These are phyloP conservation scores for Holothuria scabra DNA, from an alignment of 53 echinoderm and acorn worm species.

Conservation along the genomic window DNA sequence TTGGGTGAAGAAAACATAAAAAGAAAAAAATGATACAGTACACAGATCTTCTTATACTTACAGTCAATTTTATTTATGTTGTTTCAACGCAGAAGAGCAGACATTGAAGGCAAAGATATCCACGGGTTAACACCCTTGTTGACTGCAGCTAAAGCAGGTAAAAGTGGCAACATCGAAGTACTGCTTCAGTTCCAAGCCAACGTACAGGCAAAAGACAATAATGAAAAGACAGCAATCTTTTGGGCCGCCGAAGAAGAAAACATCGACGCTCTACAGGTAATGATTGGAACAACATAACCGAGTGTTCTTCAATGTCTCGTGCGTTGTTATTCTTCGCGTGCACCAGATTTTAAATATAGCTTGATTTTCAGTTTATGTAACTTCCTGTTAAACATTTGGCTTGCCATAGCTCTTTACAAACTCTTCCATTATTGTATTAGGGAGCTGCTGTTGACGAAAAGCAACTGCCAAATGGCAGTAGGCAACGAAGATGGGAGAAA, in stretches of 20 bases:
- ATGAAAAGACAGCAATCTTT: conserved; percentile 82
- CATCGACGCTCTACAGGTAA: conserved; percentile 74
- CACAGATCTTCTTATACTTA: too few relatives aligned
- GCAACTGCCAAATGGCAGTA: too few relatives aligned
- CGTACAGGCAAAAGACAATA: conserved; percentile 76
- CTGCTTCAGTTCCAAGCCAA: conserved; percentile 70
- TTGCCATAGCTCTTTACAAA: too few relatives aligned
- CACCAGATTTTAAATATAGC: too few relatives aligned
- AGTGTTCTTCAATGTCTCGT: too few relatives aligned
- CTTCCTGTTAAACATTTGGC: too few relatives aligned
- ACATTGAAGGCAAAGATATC: conserved; percentile 77
- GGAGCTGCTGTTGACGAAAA: too few relatives aligned
- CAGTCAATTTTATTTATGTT: background rate
- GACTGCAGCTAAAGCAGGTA: conserved; percentile 84
- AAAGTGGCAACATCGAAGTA: conserved; percentile 74
- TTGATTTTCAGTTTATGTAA: too few relatives aligned
- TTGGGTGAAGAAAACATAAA: too few relatives aligned
- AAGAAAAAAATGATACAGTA: background rate
- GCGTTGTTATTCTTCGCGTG: too few relatives aligned
- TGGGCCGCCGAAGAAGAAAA: conserved; percentile 94
- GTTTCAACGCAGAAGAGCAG: conserved; percentile 65
- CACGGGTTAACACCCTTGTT: conserved; percentile 94
- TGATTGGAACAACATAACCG: background rate
- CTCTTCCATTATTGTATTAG: too few relatives aligned
- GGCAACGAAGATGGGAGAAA: too few relatives aligned